Percentiles rank a stretch among this genome's conserved stretches.
phyloP scores from a whole-genome alignment of 2,888 invertebrate species.

The Campoplex capitator region DNA sequence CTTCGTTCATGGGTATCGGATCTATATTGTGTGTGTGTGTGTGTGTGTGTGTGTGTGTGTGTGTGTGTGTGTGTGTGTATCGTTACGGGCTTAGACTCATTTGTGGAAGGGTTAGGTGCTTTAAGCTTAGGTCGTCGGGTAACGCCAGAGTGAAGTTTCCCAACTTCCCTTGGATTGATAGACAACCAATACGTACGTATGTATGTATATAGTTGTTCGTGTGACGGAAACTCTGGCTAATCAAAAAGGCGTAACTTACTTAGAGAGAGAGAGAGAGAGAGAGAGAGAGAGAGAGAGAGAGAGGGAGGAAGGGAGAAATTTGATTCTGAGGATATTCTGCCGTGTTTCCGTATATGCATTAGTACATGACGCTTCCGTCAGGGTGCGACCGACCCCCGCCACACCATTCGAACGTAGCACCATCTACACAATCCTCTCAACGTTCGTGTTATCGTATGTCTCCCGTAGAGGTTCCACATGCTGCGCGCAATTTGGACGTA shows the following conservation, averaged over 20 bases:
- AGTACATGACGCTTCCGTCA: conserved; percentile 40
- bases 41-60: not conserved
- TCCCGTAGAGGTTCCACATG: conserved; percentile 28
- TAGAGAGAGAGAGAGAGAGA: conserved; percentile 14
- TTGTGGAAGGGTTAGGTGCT: not conserved
- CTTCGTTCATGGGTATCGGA: conserved; percentile 17
- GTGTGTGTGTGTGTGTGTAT: not conserved
- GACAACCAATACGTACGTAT: conserved; percentile 29
- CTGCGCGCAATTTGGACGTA: conserved; percentile 49
- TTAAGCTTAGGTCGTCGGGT: conserved; percentile 10
- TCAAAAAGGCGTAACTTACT: not conserved
- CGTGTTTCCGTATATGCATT: not conserved
- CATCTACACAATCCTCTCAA: conserved; percentile 25
- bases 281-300: conserved; percentile 43
- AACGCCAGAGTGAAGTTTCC: conserved; percentile 13
- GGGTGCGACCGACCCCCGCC: conserved; percentile 53
- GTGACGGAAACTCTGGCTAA: not conserved
- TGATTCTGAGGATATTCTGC: conserved; percentile 11
- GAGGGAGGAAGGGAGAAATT: conserved; percentile 3
- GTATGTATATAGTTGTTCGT: not conserved
- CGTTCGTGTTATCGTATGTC: conserved; percentile 36
- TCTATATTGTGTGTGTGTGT: not conserved
- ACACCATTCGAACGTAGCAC: conserved; percentile 49
- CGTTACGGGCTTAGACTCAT: not conserved
- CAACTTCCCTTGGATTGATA: conserved; percentile 57